Base-by-base conservation (phyloP, 2,113 vertebrate genomes). In the Xyliphius kryptos region DNA sequence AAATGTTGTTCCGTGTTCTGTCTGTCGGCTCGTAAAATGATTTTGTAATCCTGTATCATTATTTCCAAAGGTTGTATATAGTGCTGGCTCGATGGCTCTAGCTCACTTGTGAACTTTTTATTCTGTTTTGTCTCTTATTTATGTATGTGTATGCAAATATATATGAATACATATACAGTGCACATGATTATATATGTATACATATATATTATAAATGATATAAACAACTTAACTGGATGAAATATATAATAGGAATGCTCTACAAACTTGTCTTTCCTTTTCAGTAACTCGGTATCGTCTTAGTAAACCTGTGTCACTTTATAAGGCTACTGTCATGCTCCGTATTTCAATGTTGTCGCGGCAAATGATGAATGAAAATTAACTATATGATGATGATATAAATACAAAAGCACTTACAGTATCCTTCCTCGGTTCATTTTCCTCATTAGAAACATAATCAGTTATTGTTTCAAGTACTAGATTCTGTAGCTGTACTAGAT, bases 51-150 rank as follows among this genome's bases (percentile, higher is more conserved):
- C 81, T n/a, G 81, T 91, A 86, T 90, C 86, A 89, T 92, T 91
- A 86, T 92, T 92, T 94, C 92, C 91, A 93, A 96, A 94, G 91
- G 91, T 92, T 97, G 89, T 94, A 95, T 88, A 96, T 96, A 97
- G 89, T 90, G 89, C 86, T 91, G 90, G 89, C 89, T 91, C 83
- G 82, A 90, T 91, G 91, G 91, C 85, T 92, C 83, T 89, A 85
- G 87, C 86, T 90, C 89, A 91, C 86, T 87, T 83, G 88, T 83
- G 83, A 89, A 78, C 79, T 91, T 91, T 89, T 86, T 77, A 84
- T 86, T 86, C 74, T 82, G 74, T 81, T 78, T 80, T n/a, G n/a
- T n/a, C n/a, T n/a, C n/a, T n/a, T n/a, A n/a, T n/a, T n/a, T n/a
- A n/a, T n/a, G n/a, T n/a, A n/a, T n/a, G n/a, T n/a, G n/a, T n/a